phyloP scores from a whole-genome alignment of 2,888 invertebrate species.

The Cremastinae sp. region DNA sequence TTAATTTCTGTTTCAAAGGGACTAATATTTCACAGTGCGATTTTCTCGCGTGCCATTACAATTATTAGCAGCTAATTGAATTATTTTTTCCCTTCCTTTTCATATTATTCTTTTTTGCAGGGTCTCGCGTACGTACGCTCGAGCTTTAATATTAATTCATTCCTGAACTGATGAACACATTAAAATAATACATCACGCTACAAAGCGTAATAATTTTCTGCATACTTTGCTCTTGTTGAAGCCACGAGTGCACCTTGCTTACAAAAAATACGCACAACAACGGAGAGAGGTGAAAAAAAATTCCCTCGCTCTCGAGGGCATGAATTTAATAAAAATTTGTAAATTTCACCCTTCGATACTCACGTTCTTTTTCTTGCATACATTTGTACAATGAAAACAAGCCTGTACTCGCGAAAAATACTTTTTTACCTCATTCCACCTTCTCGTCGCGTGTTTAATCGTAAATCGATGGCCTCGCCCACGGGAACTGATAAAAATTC shows the following conservation, averaged over 20 bases:
- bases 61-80: constrained; percentile 49
- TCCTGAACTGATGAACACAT: constrained; percentile 31
- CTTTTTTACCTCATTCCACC: background rate
- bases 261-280: background rate
- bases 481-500: constrained; percentile 61
- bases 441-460: constrained; percentile 59
- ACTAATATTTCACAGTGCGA: background rate
- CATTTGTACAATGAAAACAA: background rate
- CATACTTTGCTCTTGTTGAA: constrained; percentile 2
- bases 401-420: background rate
- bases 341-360: too few relatives aligned
- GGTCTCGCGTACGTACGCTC: background rate
- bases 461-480: constrained; percentile 62
- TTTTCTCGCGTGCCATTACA: constrained; percentile 31
- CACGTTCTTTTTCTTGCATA: too few relatives aligned
- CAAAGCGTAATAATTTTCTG: constrained; percentile 13
- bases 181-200: constrained; percentile 33
- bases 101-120: background rate
- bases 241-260: background rate
- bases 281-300: too few relatives aligned
- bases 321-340: too few relatives aligned
- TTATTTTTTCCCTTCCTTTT: constrained; percentile 20
- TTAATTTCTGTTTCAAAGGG: background rate
- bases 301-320: too few relatives aligned
- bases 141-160: background rate